phyloP scores from a whole-genome alignment of 2,888 invertebrate genomes.

The Diplazon laetatorius region DNA sequence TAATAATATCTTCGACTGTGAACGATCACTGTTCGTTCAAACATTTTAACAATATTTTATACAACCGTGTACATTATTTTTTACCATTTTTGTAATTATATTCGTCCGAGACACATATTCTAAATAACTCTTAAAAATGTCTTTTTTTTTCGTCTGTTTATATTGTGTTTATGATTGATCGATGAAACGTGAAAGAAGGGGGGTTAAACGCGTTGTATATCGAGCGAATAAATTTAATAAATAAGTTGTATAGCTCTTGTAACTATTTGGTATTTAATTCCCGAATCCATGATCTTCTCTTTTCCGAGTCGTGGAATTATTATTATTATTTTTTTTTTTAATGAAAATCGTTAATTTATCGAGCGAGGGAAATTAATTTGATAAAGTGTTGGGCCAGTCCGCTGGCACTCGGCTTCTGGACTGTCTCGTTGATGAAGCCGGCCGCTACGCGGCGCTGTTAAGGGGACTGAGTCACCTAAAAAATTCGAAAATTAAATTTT shows the following conservation, averaged over 20 bases:
- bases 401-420: no score
- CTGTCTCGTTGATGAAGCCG: no score
- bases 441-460: no score
- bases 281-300: not conserved
- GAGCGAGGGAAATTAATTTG: no score
- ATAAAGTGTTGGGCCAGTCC: no score
- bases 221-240: conserved; percentile 22
- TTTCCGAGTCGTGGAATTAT: no score
- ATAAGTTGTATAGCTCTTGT: conserved; percentile 35
- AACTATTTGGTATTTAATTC: not conserved
- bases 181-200: not conserved
- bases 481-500: no score
- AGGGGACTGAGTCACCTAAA: no score
- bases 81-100: conserved; percentile 23
- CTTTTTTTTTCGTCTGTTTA: conserved; percentile 29
- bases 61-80: conserved; percentile 30
- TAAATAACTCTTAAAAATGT: conserved; percentile 14
- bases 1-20: no score
- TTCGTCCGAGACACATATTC: conserved; percentile 16
- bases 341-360: no score
- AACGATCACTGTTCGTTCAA: conserved; percentile 10
- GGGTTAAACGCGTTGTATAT: not conserved
- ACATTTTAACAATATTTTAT: conserved; percentile 48
- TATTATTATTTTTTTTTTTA: no score
- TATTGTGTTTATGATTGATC: not conserved